Evolutionary conservation across 2,113 vertebrate species (phyloP), one percentile per base, ranked within the genome.

Genomic region (Mugil cephalus): DNA sequence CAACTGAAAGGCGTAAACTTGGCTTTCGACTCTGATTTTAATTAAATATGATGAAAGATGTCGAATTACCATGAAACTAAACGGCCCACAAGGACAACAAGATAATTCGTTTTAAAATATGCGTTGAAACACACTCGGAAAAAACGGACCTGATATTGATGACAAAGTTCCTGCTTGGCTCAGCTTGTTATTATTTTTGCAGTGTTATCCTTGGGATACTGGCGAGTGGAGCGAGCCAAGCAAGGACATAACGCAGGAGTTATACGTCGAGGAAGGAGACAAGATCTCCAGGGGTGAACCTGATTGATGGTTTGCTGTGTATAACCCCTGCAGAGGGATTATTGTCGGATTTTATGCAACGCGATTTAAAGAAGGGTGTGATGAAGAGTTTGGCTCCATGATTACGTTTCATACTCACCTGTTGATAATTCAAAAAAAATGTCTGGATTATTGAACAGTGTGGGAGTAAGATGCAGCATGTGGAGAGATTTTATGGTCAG

Each of bases 291-390:
- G 52, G 48, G 45, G 62, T 65, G 61, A 55, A 19, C 11, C 53
- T 52, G 64, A 83, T 77, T 80, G 64, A 77, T 56, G 34, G 61
- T 48, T 46, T 8, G 38, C 34, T 65, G 53, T 56, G 50, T 84
- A 65, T 52, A 48, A 78, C 43, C 54, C 40, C 18, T 51, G 11
- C 58, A 34, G 19, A 46, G 24, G 60, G 63, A 60, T 52, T 66
- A 43, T 71, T 81, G 52, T 83, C 52, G 52, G 21, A 36, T 60
- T 60, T 64, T 64, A 63, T 67, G 21, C 69, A 38, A 21, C 75
- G 63, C 60, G 61, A 7, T 80, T 62, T 19, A 42, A 64, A 47
- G 60, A n/a, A 19, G 14, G 2, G 14, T 14, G 36, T 10, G 30
- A 55, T 52, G 45, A 43, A 65, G 50, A 47, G 12, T 35, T 53